Conservation (phyloP, 2,797 vertebrate species). For the Pseudocheirus occidentalis region DNA sequence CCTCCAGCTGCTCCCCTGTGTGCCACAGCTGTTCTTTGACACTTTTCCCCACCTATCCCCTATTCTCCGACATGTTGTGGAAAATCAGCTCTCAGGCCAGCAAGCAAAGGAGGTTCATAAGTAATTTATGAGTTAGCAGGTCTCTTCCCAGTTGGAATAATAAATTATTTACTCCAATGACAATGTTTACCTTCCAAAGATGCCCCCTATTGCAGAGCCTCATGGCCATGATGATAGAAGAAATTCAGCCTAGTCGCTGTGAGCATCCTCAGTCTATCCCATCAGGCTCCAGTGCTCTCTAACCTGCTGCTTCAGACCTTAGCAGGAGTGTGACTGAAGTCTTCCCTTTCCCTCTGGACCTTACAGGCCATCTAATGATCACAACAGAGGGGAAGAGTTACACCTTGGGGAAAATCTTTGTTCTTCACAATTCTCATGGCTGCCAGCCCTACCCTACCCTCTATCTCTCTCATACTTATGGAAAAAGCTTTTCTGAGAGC, state of each 20-base stretch:
- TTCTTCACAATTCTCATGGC: neutral
- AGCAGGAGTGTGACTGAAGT: neutral
- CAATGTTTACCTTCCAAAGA: slow-evolving; percentile 34
- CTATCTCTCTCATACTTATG: neutral
- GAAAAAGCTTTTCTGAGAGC: neutral
- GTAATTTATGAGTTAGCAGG: slow-evolving; percentile 54
- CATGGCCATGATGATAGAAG: neutral
- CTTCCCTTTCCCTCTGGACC: neutral
- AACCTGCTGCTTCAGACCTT: neutral
- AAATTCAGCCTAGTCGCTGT: neutral
- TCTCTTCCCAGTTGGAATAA: slow-evolving; percentile 35
- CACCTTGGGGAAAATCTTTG: neutral
- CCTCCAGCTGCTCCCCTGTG: too few species aligned
- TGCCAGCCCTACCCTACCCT: neutral
- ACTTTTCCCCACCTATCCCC: neutral
- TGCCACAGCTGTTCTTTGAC: neutral
- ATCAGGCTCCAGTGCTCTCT: neutral
- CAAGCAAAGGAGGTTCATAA: slow-evolving; percentile 7
- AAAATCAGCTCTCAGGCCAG: neutral
- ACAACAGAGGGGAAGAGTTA: neutral
- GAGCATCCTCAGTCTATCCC: neutral
- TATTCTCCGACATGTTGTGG: neutral
- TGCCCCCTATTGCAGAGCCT: slow-evolving; percentile 13
- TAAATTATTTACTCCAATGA: slow-evolving; percentile 58
- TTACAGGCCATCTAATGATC: neutral